Percentiles rank a stretch among this genome's conserved stretches.
Conservation (phyloP, 1,140 invertebrate genomes). For the Panulirus ornatus region DNA sequence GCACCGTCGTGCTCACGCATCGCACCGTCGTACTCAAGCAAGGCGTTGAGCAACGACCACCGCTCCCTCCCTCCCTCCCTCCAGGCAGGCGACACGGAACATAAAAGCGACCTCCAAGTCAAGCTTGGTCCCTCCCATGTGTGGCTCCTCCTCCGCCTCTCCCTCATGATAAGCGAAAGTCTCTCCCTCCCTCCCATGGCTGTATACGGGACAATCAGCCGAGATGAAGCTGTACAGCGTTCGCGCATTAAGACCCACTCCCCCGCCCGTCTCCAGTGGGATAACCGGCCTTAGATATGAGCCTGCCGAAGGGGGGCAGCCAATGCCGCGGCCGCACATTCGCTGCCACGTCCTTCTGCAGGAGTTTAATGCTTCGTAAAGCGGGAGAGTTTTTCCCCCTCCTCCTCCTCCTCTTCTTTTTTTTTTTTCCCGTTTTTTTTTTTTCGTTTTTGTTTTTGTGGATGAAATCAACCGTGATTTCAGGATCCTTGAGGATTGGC, state of each 20-base stretch:
- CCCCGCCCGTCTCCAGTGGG: background rate
- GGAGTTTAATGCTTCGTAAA: background rate
- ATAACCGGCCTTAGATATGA: background rate
- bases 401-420: background rate
- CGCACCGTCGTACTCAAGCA: no score
- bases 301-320: no score
- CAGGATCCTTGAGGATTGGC: no score
- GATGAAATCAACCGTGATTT: no score
- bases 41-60: no score
- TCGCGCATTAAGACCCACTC: background rate
- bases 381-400: background rate
- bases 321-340: no score
- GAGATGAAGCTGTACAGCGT: background rate
- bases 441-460: background rate
- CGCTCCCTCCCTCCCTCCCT: no score
- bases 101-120: no score
- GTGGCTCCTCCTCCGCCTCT: background rate
- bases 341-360: background rate
- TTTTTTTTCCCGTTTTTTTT: background rate
- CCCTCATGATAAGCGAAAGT: slow-evolving; percentile 18
- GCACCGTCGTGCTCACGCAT: no score
- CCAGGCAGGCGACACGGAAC: no score
- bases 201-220: background rate
- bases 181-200: no score
- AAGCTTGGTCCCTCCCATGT: no score